phyloP scores from a whole-genome alignment of 2,888 invertebrate genomes.

The Gymnoscelis rufifasciata region DNA sequence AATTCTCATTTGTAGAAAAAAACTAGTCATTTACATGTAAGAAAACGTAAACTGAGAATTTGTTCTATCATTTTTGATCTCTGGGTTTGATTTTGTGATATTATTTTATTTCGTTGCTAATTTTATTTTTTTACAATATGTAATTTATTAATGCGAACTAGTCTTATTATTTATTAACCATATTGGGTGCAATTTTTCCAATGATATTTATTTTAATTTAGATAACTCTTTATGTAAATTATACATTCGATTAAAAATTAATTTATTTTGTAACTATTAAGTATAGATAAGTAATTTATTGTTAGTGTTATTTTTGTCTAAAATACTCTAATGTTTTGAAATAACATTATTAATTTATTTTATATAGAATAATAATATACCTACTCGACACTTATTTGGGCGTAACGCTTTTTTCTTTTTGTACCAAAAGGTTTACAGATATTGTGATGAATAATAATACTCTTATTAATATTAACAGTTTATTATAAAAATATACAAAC shows the following conservation, averaged over 20 bases:
- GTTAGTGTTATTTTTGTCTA: slow-evolving; percentile 11
- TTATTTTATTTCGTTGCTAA: slow-evolving; percentile 11
- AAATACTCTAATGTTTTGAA: background rate
- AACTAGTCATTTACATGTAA: background rate
- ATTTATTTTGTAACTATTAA: background rate
- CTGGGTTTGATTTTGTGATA: slow-evolving; percentile 7
- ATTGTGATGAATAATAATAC: slow-evolving; percentile 43
- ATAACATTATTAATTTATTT: too few relatives aligned
- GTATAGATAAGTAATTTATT: slow-evolving; percentile 7
- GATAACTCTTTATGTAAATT: too few relatives aligned
- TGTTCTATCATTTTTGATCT: slow-evolving; percentile 4
- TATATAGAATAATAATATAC: background rate
- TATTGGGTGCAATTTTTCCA: slow-evolving; percentile 13
- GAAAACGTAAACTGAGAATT: background rate
- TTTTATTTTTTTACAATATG: slow-evolving; percentile 10
- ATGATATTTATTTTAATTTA: slow-evolving; percentile 6
- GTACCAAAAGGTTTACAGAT: slow-evolving; percentile 44
- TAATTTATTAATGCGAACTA: slow-evolving; percentile 5
- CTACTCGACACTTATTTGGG: slow-evolving; percentile 4
- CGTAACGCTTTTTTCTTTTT: slow-evolving; percentile 6
- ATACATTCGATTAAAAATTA: background rate
- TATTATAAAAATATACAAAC: slow-evolving; percentile 41
- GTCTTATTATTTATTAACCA: slow-evolving; percentile 3
- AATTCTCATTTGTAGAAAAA: slow-evolving; percentile 15
- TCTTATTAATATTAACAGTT: slow-evolving; percentile 47